Conservation (phyloP, 2,797 vertebrate genomes). For the Myripristis murdjan region DNA sequence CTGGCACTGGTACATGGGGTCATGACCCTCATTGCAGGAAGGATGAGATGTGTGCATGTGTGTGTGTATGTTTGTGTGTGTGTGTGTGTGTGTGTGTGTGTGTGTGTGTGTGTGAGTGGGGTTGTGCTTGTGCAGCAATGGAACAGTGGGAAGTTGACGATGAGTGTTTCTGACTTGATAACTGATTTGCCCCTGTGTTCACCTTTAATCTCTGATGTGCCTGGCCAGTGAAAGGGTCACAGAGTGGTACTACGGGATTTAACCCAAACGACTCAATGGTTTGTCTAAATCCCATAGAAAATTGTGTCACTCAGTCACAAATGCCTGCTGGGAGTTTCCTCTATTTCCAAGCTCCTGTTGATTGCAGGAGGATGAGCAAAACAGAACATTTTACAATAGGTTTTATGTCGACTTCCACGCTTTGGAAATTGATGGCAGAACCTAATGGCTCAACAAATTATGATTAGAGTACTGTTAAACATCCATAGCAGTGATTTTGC, state of each 20-base stretch:
- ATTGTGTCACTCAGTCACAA: constrained; percentile 73
- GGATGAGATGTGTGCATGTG: too few relatives aligned
- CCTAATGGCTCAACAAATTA: neutral
- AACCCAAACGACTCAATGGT: constrained; percentile 68
- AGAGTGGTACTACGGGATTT: constrained; percentile 77
- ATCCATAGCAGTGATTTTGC: too few relatives aligned
- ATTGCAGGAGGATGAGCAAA: constrained; percentile 18
- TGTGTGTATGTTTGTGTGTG: constrained; percentile 31
- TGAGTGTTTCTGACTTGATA: constrained; percentile 84
- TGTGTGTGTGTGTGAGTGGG: constrained; percentile 34
- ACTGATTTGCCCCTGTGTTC: constrained; percentile 83
- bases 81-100: constrained; percentile 39
- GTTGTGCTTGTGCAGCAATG: constrained; percentile 61
- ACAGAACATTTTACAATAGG: constrained; percentile 4
- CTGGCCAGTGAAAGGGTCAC: constrained; percentile 75
- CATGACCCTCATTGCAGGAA: constrained; percentile 74
- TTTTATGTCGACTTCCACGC: neutral
- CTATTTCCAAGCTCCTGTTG: constrained; percentile 26
- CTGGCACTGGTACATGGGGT: constrained; percentile 72
- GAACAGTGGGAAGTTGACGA: constrained; percentile 80
- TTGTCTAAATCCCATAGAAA: constrained; percentile 78
- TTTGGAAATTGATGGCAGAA: neutral
- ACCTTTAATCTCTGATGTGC: constrained; percentile 84
- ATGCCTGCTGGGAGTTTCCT: constrained; percentile 59
- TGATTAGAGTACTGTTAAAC: neutral